Conservation (phyloP, 1,140 invertebrate genomes). For the Zaprionus davidi region DNA sequence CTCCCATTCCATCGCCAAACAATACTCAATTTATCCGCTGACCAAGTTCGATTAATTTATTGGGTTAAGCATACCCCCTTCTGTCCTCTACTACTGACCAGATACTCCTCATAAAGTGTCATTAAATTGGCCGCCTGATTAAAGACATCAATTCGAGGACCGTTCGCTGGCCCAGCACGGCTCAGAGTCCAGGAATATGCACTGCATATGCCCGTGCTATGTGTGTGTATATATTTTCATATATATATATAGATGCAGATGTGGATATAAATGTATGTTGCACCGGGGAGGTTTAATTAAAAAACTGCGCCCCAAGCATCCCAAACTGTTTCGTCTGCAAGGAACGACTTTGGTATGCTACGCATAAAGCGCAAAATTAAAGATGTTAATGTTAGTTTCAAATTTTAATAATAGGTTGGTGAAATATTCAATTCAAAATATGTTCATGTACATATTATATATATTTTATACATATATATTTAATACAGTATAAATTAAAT, state of each 20-base stretch:
- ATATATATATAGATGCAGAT: not conserved
- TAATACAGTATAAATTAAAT: too few relatives aligned
- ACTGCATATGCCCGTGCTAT: slow-evolving; percentile 13
- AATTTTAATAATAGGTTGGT: too few relatives aligned
- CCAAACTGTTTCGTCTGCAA: not conserved
- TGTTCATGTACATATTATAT: too few relatives aligned
- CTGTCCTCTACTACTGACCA: not conserved
- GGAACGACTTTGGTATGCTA: not conserved
- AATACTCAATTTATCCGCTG: slow-evolving; percentile 43
- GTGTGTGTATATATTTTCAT: not conserved
- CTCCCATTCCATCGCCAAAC: slow-evolving; percentile 12
- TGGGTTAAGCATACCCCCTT: slow-evolving; percentile 49
- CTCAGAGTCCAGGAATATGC: slow-evolving; percentile 3
- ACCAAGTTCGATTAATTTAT: slow-evolving; percentile 71
- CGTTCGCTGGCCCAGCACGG: slow-evolving; percentile 6
- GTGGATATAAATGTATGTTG: slow-evolving; percentile 1
- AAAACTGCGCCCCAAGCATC: slow-evolving; percentile 59
- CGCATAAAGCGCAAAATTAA: not conserved
- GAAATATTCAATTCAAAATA: too few relatives aligned
- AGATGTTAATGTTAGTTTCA: not conserved
- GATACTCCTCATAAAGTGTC: slow-evolving; percentile 64
- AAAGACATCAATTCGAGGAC: slow-evolving; percentile 69
- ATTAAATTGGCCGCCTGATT: slow-evolving; percentile 75
- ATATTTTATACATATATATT: too few relatives aligned
- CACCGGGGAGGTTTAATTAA: slow-evolving; percentile 68